Base-by-base conservation (phyloP, 2,797 vertebrate species). In the Silurus lanzhouensis region DNA sequence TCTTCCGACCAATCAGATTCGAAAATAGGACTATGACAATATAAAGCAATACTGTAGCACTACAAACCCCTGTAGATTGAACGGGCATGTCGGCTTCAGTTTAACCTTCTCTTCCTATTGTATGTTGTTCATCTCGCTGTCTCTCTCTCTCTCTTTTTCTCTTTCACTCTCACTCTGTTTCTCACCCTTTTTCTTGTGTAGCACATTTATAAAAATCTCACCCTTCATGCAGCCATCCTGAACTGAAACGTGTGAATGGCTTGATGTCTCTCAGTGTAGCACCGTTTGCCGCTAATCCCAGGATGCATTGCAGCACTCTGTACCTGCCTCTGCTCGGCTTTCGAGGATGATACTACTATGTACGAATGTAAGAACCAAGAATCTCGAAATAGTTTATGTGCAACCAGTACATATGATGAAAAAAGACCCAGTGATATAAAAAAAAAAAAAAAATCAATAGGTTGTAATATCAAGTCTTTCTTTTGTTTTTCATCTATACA, bases 141-240 rank as follows among this genome's bases (percentile, higher is more conserved):
- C 63, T 67, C 13, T 67, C n/a, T 31, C 31, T 64, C 63, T 67
- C 13, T 67, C n/a, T 31, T 84, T 79, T 88, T 85, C 31, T 31
- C 91, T 91, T 89, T 91, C 91, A 90, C 77, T 89, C 81, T 88
- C 83, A 87, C 61, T 77, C 27, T 64, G n/a, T 84, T 5, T 74
- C 13, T 52, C 48, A 25, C 12, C 25, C 13, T 15, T 13, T 5
- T 20, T 4, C 20, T 52, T 4, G 1, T 74, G 20, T 57, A 76
- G 25, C n/a, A 76, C 52, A 20, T 60, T 60, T 77, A 77, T 77
- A 77, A 60, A 77, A 77, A 19, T 60, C 75, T 60, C 75, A 60
- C 25, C 55, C 58, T 22, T 58, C 75, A 38, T 8, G 13, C 72
- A 75, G 2, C 48, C 46, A 31, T 80, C 63, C 74, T 82, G 85